Percentiles rank a stretch among this genome's conserved stretches.
Conservation (phyloP, 2,113 vertebrate species). For the Echinops telfairi region DNA sequence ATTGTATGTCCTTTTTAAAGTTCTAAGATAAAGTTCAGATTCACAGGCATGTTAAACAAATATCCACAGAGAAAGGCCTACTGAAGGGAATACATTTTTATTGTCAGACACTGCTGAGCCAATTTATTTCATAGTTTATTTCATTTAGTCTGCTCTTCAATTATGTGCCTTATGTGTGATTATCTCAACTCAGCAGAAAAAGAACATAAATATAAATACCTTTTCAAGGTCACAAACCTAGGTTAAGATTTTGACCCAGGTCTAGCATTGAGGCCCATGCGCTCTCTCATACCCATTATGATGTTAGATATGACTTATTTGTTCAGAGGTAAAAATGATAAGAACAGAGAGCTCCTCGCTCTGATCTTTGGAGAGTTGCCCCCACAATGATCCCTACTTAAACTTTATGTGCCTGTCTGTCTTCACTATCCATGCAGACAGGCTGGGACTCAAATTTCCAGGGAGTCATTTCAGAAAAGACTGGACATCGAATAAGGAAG, state of each 20-base stretch:
- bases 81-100: not conserved
- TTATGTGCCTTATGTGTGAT: not conserved
- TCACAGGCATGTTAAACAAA: not conserved
- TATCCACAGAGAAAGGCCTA: not conserved
- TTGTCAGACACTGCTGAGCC: not conserved
- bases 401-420: not conserved
- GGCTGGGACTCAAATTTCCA: not conserved
- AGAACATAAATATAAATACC: constrained; percentile 26
- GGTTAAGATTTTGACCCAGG: not conserved
- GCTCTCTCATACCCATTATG: not conserved
- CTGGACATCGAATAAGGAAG: too few species aligned
- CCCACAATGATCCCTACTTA: not conserved
- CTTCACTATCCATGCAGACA: not conserved
- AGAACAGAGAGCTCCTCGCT: not conserved
- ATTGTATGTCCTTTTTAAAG: not conserved
- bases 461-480: not conserved
- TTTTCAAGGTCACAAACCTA: not conserved
- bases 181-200: not conserved
- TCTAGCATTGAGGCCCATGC: not conserved
- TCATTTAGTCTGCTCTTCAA: constrained; percentile 1
- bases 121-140: not conserved
- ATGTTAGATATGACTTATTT: too few species aligned
- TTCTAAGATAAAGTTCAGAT: constrained; percentile 36
- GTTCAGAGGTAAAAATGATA: not conserved
- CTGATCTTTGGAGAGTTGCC: not conserved